Base-by-base conservation (phyloP, 2,113 vertebrate genomes). In the Leptodactylus fuscus region DNA sequence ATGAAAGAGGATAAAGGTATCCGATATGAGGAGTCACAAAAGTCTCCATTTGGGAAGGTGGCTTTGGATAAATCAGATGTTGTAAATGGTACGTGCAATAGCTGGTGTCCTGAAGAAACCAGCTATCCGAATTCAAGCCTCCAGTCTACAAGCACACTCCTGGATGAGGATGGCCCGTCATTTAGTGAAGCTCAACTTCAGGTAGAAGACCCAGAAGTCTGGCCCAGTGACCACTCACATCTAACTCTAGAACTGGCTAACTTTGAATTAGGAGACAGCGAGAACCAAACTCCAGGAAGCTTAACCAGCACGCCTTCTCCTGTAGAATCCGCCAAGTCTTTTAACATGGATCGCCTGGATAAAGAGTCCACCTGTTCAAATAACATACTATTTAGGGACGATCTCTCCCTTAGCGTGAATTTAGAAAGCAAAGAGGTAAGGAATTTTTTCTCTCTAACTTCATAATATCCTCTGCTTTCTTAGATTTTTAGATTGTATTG, bases 231-330 rank as follows among this genome's bases (percentile, higher is more conserved):
- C 79, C 91, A 94, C 4, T 95, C 94, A 6, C 95, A 94, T 81
- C 76, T 98, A 89, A 96, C 90, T 85, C 92, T 98, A 82, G 97
- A 99, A 88, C 91, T 99, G 69, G 87, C 95, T 83, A 94, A 93
- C 1, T 96, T 94, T 0, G 96, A 98, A 76, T 85, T 92, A 49
- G 91, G 89, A 49, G 96, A 97, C 8, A 89, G 81, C 34, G 95
- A 92, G 73, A 96, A 92, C 90, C 97, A 95, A 80, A 95, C 95
- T 13, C 96, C 95, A 1, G 97, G 95, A 0, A 99, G 97, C 87
- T 87, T 94, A 89, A 92, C 96, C 81, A 98, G 97, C 89, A 99
- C 98, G 0, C 97, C 98, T 0, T 99, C 98, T 1, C 97, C 98
- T 0, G 3, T 96, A 55, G 98, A 99, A 77, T 92, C 88, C 15